phyloP scores from a whole-genome alignment of 2,888 invertebrate genomes.

The Microdon myrmicae region DNA sequence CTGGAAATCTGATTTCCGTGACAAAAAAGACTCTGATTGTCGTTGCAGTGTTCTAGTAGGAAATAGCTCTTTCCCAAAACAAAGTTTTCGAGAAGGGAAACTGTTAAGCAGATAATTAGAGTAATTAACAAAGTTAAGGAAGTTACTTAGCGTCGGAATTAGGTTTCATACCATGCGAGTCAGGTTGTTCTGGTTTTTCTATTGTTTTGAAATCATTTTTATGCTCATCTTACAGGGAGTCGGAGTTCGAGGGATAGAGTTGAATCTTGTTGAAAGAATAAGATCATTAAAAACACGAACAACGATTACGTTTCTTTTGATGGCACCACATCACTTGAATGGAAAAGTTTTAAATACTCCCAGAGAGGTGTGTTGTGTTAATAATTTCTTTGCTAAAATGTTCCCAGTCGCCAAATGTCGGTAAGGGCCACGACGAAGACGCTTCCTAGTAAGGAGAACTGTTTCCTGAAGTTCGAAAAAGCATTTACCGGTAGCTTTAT shows the following conservation, averaged over 20 bases:
- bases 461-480: no score
- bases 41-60: constrained; percentile 2
- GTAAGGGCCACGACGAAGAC: no score
- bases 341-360: constrained; percentile 39
- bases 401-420: no score
- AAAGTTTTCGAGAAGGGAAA: constrained; percentile 17
- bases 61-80: constrained; percentile 8
- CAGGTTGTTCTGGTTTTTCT: constrained; percentile 20
- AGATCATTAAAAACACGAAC: background rate
- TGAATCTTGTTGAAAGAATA: background rate
- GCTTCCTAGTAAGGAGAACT: no score
- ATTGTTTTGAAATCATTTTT: constrained; percentile 22
- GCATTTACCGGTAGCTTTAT: no score
- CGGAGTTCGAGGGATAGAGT: background rate
- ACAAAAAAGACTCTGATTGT: constrained; percentile 2
- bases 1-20: constrained; percentile 18
- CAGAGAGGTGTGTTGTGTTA: constrained; percentile 27
- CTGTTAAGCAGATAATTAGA: constrained; percentile 57
- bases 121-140: constrained; percentile 55
- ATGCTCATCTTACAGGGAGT: constrained; percentile 18
- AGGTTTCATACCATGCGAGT: constrained; percentile 25
- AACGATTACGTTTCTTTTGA: no score
- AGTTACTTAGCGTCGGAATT: constrained; percentile 44
- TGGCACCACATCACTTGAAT: constrained; percentile 14
- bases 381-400: constrained; percentile 27